A percentile compares a stretch with the other conserved stretches of the same genome.
Evolutionary conservation across 2,888 invertebrate genomes (phyloP).

Genomic region (Athalia cordata): DNA sequence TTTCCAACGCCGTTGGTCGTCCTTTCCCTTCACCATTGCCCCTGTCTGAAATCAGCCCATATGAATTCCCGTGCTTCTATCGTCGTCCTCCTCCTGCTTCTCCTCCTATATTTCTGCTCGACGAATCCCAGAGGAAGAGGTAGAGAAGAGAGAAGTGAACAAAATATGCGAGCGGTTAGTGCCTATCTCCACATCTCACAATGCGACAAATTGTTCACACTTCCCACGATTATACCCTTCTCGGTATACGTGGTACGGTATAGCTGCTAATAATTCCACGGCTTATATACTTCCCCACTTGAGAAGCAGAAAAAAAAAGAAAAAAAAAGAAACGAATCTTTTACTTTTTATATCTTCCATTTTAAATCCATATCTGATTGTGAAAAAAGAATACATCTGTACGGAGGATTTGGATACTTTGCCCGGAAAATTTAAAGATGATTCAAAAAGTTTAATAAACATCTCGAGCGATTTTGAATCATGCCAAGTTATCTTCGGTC

Average conservation of each 20-base stretch:
- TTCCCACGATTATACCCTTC: constrained; percentile 62
- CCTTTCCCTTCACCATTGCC: no score
- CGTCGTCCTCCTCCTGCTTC: constrained; percentile 55
- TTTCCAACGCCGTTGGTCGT: no score
- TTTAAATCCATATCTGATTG: no score
- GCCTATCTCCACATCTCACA: constrained; percentile 62
- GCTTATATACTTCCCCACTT: background rate
- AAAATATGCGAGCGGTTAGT: constrained; percentile 47
- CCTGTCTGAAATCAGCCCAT: no score
- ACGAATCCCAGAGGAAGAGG: background rate
- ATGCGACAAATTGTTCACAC: constrained; percentile 73
- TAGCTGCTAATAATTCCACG: background rate
- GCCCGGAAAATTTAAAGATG: no score
- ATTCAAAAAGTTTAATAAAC: no score
- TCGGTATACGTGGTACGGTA: background rate
- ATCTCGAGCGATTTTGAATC: no score
- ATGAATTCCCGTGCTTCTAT: constrained; percentile 53
- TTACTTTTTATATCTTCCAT: no score
- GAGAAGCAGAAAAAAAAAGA: background rate
- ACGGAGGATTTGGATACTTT: no score
- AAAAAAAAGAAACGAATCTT: no score
- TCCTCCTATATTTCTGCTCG: constrained; percentile 12
- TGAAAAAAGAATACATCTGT: no score
- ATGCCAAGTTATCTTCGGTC: no score
- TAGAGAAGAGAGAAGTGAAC: background rate